Percentiles rank a stretch among this genome's conserved stretches.
Conservation (phyloP, 2,113 vertebrate genomes). For the Pipa parva region DNA sequence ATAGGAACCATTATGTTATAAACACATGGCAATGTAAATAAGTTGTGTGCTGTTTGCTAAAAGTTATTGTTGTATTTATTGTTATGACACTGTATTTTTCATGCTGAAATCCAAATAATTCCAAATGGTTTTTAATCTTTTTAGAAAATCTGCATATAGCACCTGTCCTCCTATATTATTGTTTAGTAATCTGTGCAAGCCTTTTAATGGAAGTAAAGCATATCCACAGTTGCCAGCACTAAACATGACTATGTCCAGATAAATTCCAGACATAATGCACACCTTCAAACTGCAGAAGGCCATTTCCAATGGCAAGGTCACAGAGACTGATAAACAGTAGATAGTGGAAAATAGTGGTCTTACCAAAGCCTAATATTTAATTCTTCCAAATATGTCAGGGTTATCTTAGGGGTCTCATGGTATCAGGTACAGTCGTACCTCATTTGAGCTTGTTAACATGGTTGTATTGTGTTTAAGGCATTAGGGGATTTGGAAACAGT, state of each 20-base stretch:
- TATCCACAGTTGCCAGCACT: conserved; percentile 7
- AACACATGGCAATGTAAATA: too few relatives aligned
- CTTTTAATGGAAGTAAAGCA: conserved; percentile 1
- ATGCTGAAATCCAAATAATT: too few relatives aligned
- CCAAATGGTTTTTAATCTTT: too few relatives aligned
- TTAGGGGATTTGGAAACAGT: conserved; percentile 17
- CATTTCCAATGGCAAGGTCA: conserved; percentile 39
- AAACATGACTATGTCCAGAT: conserved; percentile 27
- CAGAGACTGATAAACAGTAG: conserved; percentile 10
- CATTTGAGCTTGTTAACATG: conserved; percentile 20
- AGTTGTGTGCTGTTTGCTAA: too few relatives aligned
- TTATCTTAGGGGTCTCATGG: conserved; percentile 35
- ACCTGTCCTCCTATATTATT: too few relatives aligned
- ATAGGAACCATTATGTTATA: too few relatives aligned
- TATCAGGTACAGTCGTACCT: conserved; percentile 31
- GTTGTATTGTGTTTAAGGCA: conserved; percentile 28
- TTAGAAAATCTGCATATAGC: too few relatives aligned
- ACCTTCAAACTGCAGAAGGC: conserved; percentile 28
- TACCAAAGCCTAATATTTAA: conserved; percentile 28
- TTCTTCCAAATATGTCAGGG: conserved; percentile 31
- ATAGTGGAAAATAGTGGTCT: conserved; percentile 24
- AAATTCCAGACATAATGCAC: conserved; percentile 22
- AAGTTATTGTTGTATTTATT: too few relatives aligned
- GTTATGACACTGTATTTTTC: too few relatives aligned
- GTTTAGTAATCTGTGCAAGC: conserved; percentile 4